Evolutionary conservation across 1,140 invertebrate species (phyloP), one percentile per base, ranked within the genome.

Genomic region (Drosophila sproati): DNA sequence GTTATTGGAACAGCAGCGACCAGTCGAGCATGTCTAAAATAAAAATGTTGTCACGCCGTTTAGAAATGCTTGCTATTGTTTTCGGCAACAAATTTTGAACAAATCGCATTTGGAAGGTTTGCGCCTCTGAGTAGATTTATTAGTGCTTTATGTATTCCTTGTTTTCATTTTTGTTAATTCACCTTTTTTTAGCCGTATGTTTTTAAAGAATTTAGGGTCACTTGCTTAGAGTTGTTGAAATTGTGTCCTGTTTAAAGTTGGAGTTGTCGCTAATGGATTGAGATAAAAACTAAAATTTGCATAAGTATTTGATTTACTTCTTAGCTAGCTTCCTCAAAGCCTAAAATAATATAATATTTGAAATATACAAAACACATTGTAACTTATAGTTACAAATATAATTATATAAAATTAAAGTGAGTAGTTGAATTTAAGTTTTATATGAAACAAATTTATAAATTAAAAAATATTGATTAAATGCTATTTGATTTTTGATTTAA

Each of bases 21-120:
- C 67, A 68, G 4, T 63, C 31, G 32, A 72, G 73, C 77, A 72
- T 78, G 51, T 67, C 77, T 60, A 71, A 78, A 76, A 70, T 70
- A 70, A 74, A 71, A 78, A 78, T 69, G 60, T 78, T 78, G 76
- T 72, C 77, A 78, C 77, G 77, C 73, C 61, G 68, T 62, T 62
- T 67, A 57, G 51, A 75, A 75, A 66, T 71, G 63, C 32, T 59
- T 48, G 37, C 77, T 63, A 76, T 72, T 78, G 62, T 63, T 50
- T 62, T 76, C 41, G 29, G 32, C 47, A 67, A 80, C 79, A 82
- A 82, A 87, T 87, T 87, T 80, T 79, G 0, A 47, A 79, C 79
- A 87, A 82, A 87, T 87, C 76, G 68, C 76, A 79, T 82, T 86
- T 82, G 82, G 82, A 87, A 87, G 82, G 77, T 73, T 71, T 82